These are phyloP conservation scores for Imbricaverruca yamaguchii DNA, from an alignment of 2,888 invertebrate genomes.

Conservation along the genomic window DNA sequence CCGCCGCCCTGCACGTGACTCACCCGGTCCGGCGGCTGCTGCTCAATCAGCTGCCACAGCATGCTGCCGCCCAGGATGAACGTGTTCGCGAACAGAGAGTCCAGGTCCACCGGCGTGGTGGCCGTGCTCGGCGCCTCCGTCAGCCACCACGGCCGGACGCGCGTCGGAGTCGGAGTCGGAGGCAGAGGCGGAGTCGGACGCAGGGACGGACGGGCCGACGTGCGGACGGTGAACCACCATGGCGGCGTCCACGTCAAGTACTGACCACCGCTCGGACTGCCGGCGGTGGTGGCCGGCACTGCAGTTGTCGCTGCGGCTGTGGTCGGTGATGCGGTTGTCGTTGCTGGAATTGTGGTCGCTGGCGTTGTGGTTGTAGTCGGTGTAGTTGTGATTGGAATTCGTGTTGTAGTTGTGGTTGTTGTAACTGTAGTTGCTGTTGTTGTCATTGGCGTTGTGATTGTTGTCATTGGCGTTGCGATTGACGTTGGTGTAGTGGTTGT, in stretches of 20 bases:
- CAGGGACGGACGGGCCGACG: neutral
- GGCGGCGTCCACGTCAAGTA: neutral
- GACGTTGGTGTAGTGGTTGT: neutral
- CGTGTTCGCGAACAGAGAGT: neutral
- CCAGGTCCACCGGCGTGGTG: neutral
- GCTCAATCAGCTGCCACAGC: neutral
- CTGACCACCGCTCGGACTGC: neutral
- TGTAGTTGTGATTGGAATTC: neutral
- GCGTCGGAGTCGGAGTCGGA: too few relatives aligned
- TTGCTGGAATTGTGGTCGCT: neutral
- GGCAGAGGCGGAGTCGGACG: too few relatives aligned
- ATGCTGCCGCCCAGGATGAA: constrained; percentile 9
- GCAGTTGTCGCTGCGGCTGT: neutral
- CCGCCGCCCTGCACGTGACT: neutral
- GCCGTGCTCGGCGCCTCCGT: neutral
- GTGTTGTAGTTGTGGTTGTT: neutral
- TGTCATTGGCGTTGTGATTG: neutral
- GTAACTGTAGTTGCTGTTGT: neutral
- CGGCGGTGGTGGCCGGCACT: neutral
- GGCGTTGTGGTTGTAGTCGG: neutral
- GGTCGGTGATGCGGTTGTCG: neutral
- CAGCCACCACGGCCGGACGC: neutral
- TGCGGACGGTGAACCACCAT: neutral
- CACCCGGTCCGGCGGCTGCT: constrained; percentile 9
- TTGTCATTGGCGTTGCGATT: too few relatives aligned